Conservation (phyloP, 2,888 invertebrate species). For the Drosophila borborema region DNA sequence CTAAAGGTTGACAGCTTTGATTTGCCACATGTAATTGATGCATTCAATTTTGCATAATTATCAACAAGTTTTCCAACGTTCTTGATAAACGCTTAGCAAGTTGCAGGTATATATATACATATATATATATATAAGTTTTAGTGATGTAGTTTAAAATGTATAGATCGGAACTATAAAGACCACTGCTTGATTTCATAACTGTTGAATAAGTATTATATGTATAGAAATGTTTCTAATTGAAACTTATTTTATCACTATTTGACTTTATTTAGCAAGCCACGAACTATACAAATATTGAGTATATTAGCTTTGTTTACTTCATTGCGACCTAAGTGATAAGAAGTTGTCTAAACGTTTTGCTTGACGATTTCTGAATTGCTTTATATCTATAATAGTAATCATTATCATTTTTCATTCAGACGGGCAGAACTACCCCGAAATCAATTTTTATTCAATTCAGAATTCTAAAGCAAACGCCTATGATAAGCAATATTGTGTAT, state of each 20-base stretch:
- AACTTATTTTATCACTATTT: too few relatives aligned
- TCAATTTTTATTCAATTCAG: slow-evolving; percentile 1
- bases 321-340: neutral
- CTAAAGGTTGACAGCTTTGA: slow-evolving; percentile 34
- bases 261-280: too few relatives aligned
- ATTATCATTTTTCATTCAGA: neutral
- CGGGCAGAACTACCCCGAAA: too few relatives aligned
- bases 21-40: slow-evolving; percentile 31
- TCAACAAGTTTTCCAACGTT: slow-evolving; percentile 20
- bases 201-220: neutral
- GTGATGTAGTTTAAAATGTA: too few relatives aligned
- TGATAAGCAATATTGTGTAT: slow-evolving; percentile 46
- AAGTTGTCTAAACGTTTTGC: neutral
- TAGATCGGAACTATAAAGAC: too few relatives aligned
- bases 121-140: neutral
- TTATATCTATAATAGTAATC: neutral
- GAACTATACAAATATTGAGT: too few relatives aligned
- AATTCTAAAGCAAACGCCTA: neutral
- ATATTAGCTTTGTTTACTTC: too few relatives aligned
- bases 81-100: neutral
- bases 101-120: neutral
- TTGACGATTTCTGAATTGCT: neutral
- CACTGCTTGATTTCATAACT: neutral
- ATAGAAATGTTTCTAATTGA: neutral
- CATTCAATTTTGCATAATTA: slow-evolving; percentile 50